A percentile compares a stretch with the other conserved stretches of the same genome.
phyloP scores from a whole-genome alignment of 2,797 vertebrate genomes.

The Sebastes nivosus region DNA sequence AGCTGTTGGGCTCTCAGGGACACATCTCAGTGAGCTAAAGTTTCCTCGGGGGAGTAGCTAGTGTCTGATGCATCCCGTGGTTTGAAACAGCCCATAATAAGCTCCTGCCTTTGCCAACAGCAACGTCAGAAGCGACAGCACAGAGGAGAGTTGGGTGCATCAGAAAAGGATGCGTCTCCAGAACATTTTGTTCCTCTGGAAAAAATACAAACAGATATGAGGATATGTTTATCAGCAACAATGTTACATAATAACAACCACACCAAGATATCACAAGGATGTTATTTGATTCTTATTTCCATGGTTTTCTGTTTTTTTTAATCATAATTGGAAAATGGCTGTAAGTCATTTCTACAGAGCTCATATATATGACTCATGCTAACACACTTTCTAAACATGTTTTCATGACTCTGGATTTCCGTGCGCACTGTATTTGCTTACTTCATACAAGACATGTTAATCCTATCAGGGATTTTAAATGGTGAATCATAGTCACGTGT shows the following conservation, averaged over 20 bases:
- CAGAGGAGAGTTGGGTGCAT: conserved; percentile 52
- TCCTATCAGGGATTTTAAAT: conserved; percentile 34
- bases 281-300: conserved; percentile 13
- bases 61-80: conserved; percentile 59
- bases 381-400: background rate
- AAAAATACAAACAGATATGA: conserved; percentile 51
- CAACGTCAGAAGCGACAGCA: conserved; percentile 52
- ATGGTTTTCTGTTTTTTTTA: background rate
- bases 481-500: conserved; percentile 7
- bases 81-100: conserved; percentile 73
- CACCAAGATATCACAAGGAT: conserved; percentile 9
- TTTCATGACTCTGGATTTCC: conserved; percentile 46
- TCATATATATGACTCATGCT: conserved; percentile 17
- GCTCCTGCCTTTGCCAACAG: conserved; percentile 65
- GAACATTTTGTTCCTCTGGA: conserved; percentile 78
- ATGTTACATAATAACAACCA: conserved; percentile 47
- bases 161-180: conserved; percentile 47
- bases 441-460: conserved; percentile 28
- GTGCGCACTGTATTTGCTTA: background rate
- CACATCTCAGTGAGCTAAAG: conserved; percentile 59
- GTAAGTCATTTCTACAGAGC: background rate
- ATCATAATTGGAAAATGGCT: conserved; percentile 13
- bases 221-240: conserved; percentile 53
- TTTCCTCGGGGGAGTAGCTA: conserved; percentile 62
- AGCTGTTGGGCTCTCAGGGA: conserved; percentile 49